Percentiles rank a stretch among this genome's conserved stretches.
Evolutionary conservation across 2,888 invertebrate genomes (phyloP).

Genomic region (Melipona bicolor): DNA sequence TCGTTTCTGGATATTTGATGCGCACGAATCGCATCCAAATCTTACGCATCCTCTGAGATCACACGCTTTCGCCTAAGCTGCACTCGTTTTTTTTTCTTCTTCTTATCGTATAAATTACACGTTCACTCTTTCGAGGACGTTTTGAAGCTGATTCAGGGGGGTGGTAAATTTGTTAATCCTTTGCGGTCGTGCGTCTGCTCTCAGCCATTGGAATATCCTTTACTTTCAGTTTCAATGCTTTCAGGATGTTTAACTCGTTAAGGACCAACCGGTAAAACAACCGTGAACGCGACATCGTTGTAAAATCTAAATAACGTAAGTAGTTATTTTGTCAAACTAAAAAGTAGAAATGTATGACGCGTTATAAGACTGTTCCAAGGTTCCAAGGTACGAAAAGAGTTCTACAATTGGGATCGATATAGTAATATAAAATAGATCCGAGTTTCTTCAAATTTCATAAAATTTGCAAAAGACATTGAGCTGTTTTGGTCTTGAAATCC

Average conservation of each 20-base stretch:
- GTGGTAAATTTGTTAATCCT: not conserved
- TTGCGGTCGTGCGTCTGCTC: not conserved
- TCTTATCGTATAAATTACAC: conserved; percentile 44
- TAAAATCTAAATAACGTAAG: not conserved
- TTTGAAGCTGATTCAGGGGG: conserved; percentile 18
- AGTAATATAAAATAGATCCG: not conserved
- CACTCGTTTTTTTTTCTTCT: not conserved
- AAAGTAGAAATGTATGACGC: not conserved
- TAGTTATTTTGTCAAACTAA: not conserved
- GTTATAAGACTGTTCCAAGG: not conserved
- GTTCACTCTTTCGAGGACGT: conserved; percentile 35
- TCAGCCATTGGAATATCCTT: not conserved
- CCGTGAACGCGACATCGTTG: not conserved
- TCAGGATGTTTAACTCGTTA: too few species aligned
- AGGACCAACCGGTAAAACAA: not conserved
- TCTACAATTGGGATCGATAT: not conserved
- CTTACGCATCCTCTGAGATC: conserved; percentile 69
- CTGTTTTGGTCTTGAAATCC: not conserved
- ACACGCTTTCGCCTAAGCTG: conserved; percentile 63
- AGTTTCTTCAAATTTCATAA: not conserved
- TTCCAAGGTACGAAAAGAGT: not conserved
- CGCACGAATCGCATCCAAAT: conserved; percentile 16
- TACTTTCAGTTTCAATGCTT: not conserved
- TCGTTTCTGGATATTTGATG: conserved; percentile 19
- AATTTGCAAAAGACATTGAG: not conserved